phyloP scores from a whole-genome alignment of 2,888 invertebrate genomes.

The Nomada fabriciana region DNA sequence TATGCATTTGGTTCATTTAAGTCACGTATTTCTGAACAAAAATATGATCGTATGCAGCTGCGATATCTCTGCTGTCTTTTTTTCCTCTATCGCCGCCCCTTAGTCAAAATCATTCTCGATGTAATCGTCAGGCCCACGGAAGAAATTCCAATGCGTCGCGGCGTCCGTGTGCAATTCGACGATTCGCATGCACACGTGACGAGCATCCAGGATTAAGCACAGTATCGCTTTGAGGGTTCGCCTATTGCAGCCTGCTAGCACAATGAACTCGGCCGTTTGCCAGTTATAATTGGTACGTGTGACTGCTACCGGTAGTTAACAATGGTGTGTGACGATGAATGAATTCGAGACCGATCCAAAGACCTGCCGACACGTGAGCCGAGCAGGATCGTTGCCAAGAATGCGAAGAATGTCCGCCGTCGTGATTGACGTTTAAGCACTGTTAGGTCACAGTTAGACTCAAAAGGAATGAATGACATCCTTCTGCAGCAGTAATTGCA shows the following conservation, averaged over 20 bases:
- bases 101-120: constrained; percentile 16
- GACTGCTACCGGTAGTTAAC: constrained; percentile 36
- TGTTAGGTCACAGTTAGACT: background rate
- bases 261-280: constrained; percentile 61
- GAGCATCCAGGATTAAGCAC: constrained; percentile 25
- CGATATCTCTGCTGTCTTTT: background rate
- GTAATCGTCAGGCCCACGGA: constrained; percentile 25
- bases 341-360: constrained; percentile 39
- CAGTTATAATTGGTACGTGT: constrained; percentile 60
- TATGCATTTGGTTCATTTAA: too few relatives aligned
- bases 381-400: constrained; percentile 42
- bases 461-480: too few relatives aligned
- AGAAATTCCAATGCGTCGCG: constrained; percentile 41
- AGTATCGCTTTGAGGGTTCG: constrained; percentile 6
- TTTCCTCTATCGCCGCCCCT: background rate
- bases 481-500: too few relatives aligned
- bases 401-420: background rate
- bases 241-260: constrained; percentile 25
- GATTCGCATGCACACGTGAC: constrained; percentile 45
- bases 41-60: too few relatives aligned
- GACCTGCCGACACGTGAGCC: constrained; percentile 8
- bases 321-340: constrained; percentile 50
- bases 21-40: too few relatives aligned
- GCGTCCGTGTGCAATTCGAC: constrained; percentile 31
- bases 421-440: background rate